Evolutionary conservation across 2,113 vertebrate species (phyloP), one percentile per base, ranked within the genome.

Genomic region (Festucalex cinctus): DNA sequence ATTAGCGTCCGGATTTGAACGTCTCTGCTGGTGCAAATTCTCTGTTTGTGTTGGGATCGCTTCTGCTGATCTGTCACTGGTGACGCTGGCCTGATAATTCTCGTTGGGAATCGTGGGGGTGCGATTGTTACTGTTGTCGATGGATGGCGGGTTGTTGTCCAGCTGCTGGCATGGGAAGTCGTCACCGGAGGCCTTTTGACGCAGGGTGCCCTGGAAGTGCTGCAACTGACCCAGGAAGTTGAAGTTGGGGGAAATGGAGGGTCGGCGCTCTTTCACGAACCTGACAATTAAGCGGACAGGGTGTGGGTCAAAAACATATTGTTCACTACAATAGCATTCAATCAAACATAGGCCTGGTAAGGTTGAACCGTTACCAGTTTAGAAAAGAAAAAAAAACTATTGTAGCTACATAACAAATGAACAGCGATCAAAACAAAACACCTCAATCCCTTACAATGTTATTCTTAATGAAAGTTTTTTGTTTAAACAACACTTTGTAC

Each of bases 221-320:
- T 93, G 91, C 73, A 94, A 87, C 70, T 93, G 93, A 49, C 93
- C 93, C 63, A 94, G 88, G 77, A 94, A 94, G 83, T 94, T 94
- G 77, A 94, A 93, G 76, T 94, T 94, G 2, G 93, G 93, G 28
- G 92, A 94, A 63, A 94, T 94, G 35, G 92, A 89, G 14, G 93
- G 92, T 51, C 92, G 80, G 17, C 92, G 91, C 39, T 93, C 93
- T 73, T 94, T 93, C 65, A 94, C 93, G 86, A 93, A 94, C 80
- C 93, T 93, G 69, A 53, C 20, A 20, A 60, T 51, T 24, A 4
- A 26, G 75, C 56, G 74, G 32, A 76, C 9, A 74, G 24, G 46
- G 69, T 6, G 67, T 41, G 37, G 54, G 60, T 76, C 0, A 32
- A 32, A 16, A 12, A 26, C 4, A 54, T 2, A 53, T 12, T 22